These are phyloP conservation scores for Fringilla coelebs DNA, from an alignment of 2,797 vertebrate species.

Conservation along the genomic window DNA sequence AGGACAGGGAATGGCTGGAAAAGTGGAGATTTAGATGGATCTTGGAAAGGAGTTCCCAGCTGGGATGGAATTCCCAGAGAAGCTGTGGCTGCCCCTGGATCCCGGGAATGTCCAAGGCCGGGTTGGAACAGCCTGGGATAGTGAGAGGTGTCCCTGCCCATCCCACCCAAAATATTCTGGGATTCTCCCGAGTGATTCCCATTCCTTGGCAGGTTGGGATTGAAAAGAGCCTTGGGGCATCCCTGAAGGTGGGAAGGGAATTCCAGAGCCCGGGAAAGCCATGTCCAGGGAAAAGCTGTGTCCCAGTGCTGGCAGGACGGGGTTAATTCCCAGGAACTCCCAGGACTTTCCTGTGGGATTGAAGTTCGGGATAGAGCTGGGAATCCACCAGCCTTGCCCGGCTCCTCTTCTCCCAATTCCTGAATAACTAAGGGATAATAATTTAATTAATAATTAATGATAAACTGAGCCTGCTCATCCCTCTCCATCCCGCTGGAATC, in stretches of 20 bases:
- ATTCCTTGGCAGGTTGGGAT: background rate
- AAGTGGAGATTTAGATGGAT: background rate
- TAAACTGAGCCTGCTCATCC: background rate
- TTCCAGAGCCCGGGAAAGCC: background rate
- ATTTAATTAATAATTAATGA: background rate
- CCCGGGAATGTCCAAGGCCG: background rate
- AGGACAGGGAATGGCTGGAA: background rate
- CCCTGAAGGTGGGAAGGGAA: background rate
- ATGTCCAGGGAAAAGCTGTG: background rate
- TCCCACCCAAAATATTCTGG: background rate
- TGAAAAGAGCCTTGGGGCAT: background rate
- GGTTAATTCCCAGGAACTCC: background rate
- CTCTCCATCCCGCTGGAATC: background rate
- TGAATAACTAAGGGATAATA: background rate
- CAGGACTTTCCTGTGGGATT: background rate
- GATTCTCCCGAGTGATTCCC: background rate
- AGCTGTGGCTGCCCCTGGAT: background rate
- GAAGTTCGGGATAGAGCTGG: background rate
- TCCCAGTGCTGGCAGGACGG: accelerated
- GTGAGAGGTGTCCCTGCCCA: background rate
- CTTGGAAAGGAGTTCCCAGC: background rate
- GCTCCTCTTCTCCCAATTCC: no score
- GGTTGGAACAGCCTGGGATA: background rate
- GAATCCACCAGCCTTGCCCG: background rate
- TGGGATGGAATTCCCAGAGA: background rate